Conservation (phyloP, 1,140 invertebrate genomes). For the Drosophila auraria region DNA sequence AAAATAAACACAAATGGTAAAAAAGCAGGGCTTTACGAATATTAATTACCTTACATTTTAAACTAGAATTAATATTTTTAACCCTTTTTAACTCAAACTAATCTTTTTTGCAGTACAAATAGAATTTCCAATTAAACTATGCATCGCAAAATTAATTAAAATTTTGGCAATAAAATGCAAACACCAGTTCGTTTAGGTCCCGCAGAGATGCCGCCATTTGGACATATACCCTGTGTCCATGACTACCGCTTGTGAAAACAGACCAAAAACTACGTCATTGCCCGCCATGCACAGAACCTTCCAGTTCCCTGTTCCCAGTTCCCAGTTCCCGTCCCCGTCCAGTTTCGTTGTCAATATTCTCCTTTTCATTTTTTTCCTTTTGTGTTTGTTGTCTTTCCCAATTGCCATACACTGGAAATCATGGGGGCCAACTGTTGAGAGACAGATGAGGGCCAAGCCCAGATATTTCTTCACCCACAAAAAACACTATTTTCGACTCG, state of each 20-base stretch:
- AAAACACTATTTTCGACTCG: no score
- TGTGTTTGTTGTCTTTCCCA: background rate
- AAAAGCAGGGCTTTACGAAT: background rate
- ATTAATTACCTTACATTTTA: background rate
- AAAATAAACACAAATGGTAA: slow-evolving; percentile 6
- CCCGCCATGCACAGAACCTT: background rate
- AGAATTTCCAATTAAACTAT: no score
- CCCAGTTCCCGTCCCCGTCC: background rate
- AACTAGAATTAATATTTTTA: background rate
- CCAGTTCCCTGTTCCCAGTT: no score
- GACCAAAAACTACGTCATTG: slow-evolving; percentile 17
- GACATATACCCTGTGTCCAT: slow-evolving; percentile 3
- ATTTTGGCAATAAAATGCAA: no score
- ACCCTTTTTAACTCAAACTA: background rate
- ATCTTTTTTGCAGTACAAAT: no score
- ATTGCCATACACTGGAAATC: slow-evolving; percentile 21
- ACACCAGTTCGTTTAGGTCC: background rate
- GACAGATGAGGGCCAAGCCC: slow-evolving; percentile 10
- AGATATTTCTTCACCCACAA: no score
- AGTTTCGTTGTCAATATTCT: background rate
- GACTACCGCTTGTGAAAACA: background rate
- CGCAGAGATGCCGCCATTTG: background rate
- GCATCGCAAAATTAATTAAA: no score
- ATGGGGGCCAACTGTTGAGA: slow-evolving; percentile 24
- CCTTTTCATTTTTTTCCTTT: background rate